Evolutionary conservation across 2,888 invertebrate genomes (phyloP).

Genomic region (Noctuana brunneofusca): DNA sequence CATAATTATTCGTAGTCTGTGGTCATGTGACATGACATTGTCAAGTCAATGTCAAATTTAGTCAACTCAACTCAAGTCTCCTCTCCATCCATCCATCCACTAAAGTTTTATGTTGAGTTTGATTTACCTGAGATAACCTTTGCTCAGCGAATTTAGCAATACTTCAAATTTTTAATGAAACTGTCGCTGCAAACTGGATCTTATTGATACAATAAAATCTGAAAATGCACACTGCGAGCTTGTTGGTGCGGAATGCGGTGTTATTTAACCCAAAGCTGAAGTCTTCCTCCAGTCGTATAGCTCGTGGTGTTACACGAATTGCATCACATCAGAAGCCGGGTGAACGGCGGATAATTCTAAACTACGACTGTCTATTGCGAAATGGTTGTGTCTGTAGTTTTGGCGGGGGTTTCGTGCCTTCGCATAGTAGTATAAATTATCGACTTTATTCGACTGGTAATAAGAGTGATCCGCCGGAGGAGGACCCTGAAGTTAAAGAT

Average conservation of each 20-base stretch:
- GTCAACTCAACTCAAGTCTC: background rate
- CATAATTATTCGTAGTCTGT: no score
- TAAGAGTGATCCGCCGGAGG: constrained; percentile 68
- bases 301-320: constrained; percentile 70
- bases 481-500: constrained; percentile 64
- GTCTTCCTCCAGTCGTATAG: constrained; percentile 50
- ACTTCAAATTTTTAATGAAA: constrained; percentile 53
- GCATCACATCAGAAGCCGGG: constrained; percentile 66
- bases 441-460: constrained; percentile 64
- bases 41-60: constrained; percentile 2
- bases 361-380: constrained; percentile 10
- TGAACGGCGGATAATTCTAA: constrained; percentile 13
- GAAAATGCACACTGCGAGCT: constrained; percentile 70
- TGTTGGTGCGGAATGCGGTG: constrained; percentile 62
- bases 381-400: constrained; percentile 51
- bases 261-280: constrained; percentile 61
- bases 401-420: constrained; percentile 40
- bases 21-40: background rate
- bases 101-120: constrained; percentile 37
- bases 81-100: background rate
- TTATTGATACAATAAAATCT: constrained; percentile 24
- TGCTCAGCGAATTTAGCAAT: constrained; percentile 36
- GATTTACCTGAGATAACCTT: constrained; percentile 75
- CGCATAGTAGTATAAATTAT: constrained; percentile 43
- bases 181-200: constrained; percentile 35